Conservation (phyloP, 2,888 invertebrate genomes). For the Melieria crassipennis region DNA sequence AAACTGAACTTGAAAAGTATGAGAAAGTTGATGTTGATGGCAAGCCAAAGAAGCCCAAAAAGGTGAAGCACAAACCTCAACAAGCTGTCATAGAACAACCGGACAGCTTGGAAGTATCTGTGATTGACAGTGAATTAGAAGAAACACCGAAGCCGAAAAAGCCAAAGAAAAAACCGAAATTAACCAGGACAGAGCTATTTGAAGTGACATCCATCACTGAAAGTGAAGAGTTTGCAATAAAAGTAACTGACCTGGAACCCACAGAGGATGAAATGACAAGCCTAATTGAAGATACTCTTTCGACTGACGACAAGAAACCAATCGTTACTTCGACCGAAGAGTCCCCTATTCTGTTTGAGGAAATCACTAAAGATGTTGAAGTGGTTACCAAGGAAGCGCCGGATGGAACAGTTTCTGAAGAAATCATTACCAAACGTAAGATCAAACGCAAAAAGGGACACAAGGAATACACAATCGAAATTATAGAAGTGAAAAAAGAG, state of each 20-base stretch:
- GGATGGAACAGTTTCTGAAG: conserved; percentile 59
- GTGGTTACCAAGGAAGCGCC: conserved; percentile 51
- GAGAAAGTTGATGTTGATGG: conserved; percentile 63
- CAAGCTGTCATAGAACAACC: conserved; percentile 43
- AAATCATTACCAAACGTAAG: conserved; percentile 65
- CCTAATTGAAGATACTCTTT: background rate
- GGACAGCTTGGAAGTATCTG: conserved; percentile 49
- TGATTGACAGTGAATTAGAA: conserved; percentile 46
- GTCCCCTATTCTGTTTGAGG: conserved; percentile 39
- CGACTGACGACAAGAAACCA: background rate
- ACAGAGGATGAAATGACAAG: conserved; percentile 23
- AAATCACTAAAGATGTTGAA: conserved; percentile 52
- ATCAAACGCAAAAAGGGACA: conserved; percentile 66
- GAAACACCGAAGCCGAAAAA: conserved; percentile 52
- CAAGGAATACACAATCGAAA: conserved; percentile 66
- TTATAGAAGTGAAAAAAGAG: conserved; percentile 65
- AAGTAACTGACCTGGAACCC: conserved; percentile 39
- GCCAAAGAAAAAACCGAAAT: conserved; percentile 35
- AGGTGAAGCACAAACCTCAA: conserved; percentile 46
- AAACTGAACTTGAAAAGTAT: conserved; percentile 65
- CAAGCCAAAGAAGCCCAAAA: conserved; percentile 57
- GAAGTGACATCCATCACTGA: conserved; percentile 40
- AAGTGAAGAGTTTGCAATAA: conserved; percentile 42
- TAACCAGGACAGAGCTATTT: conserved; percentile 34
- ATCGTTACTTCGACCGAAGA: conserved; percentile 29